Conservation (phyloP, 2,888 invertebrate species). For the Galeopsomyia nigrocyanea region DNA sequence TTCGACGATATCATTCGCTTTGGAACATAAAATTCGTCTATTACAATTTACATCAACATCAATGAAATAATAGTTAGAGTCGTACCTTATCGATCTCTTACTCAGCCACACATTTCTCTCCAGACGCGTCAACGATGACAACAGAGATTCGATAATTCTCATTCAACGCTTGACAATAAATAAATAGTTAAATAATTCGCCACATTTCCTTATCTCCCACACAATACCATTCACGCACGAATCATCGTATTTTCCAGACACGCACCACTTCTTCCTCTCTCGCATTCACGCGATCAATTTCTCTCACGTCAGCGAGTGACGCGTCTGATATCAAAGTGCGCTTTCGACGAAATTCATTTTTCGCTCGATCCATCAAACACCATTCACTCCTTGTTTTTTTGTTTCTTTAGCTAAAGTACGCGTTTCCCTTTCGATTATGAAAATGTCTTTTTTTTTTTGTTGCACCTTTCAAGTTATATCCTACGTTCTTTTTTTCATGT, state of each 20-base stretch:
- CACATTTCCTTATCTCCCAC: background rate
- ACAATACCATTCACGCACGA: background rate
- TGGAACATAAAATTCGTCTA: constrained; percentile 44
- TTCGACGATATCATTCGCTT: constrained; percentile 37
- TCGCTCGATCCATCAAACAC: constrained; percentile 44
- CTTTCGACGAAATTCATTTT: constrained; percentile 44
- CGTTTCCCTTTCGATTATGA: constrained; percentile 39
- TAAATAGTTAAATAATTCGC: constrained; percentile 66
- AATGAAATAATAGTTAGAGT: constrained; percentile 62
- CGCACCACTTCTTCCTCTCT: background rate
- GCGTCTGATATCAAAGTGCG: constrained; percentile 56
- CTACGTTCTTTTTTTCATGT: too few relatives aligned
- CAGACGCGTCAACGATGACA: constrained; percentile 50
- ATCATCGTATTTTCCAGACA: background rate
- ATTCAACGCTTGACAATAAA: constrained; percentile 64
- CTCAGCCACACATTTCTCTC: constrained; percentile 44
- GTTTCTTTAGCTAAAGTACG: constrained; percentile 51
- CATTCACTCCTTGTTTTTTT: constrained; percentile 33
- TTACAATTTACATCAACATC: constrained; percentile 61
- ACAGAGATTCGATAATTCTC: constrained; percentile 63
- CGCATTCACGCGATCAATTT: constrained; percentile 14
- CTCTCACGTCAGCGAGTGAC: constrained; percentile 54
- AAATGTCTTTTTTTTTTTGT: constrained; percentile 17
- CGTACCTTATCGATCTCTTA: constrained; percentile 45
- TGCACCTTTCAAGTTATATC: too few relatives aligned